phyloP scores from a whole-genome alignment of 1,140 invertebrate species.

The Trialeurodes vaporariorum region DNA sequence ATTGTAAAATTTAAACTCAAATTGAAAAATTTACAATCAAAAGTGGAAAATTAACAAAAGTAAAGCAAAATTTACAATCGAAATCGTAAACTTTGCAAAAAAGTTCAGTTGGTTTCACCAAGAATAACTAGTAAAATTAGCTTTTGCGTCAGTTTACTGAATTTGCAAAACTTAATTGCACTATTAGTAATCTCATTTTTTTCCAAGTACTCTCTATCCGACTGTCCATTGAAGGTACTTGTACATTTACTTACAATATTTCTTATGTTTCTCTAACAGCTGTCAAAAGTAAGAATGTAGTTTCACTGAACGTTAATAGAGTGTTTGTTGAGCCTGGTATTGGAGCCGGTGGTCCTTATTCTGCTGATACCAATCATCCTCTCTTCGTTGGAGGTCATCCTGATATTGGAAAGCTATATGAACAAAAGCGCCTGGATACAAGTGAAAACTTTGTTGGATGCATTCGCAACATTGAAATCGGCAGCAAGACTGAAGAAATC shows the following conservation, averaged over 20 bases:
- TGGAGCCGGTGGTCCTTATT: slow-evolving; percentile 46
- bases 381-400: slow-evolving; percentile 84
- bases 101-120: not conserved
- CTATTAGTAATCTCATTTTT: not conserved
- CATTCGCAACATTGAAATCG: slow-evolving; percentile 58
- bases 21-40: no score
- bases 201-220: not conserved
- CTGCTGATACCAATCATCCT: slow-evolving; percentile 55
- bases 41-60: no score
- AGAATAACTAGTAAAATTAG: no score
- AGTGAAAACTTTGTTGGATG: slow-evolving; percentile 68
- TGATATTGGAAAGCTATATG: slow-evolving; percentile 25
- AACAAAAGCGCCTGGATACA: slow-evolving; percentile 34
- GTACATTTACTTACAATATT: not conserved
- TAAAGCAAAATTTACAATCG: no score
- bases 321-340: slow-evolving; percentile 49
- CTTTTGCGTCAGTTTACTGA: no score
- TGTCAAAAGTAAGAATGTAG: slow-evolving; percentile 69
- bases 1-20: no score
- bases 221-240: not conserved
- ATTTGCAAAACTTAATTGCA: no score
- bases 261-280: slow-evolving; percentile 44
- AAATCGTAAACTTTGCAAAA: not conserved
- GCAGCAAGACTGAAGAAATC: slow-evolving; percentile 44
- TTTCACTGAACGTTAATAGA: slow-evolving; percentile 68